phyloP scores from a whole-genome alignment of 2,888 invertebrate genomes.

The Steinernema carpocapsae region DNA sequence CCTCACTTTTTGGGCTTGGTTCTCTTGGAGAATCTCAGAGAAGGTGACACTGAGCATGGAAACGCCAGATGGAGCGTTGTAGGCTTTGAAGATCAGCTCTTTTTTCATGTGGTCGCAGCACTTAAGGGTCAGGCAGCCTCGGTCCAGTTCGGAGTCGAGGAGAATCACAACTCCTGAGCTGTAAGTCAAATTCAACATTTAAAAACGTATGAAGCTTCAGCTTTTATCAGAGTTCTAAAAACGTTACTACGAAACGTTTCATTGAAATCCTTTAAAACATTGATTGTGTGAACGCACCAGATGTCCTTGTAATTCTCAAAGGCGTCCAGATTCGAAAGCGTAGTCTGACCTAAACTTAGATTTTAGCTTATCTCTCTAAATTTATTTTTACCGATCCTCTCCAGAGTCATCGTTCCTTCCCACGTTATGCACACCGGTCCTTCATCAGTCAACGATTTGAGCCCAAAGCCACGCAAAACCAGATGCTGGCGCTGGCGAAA shows the following conservation, averaged over 20 bases:
- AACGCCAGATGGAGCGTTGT: background rate
- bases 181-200: background rate
- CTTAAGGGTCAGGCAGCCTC: background rate
- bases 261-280: too few species aligned
- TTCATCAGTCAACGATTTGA: background rate
- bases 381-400: background rate
- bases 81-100: constrained; percentile 7
- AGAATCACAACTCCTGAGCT: constrained; percentile 16
- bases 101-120: background rate
- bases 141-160: background rate
- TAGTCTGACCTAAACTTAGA: background rate
- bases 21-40: background rate
- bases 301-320: background rate
- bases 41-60: background rate
- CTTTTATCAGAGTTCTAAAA: too few species aligned
- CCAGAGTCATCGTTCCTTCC: background rate
- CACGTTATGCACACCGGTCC: background rate
- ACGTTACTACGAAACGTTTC: too few species aligned
- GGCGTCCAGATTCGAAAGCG: background rate
- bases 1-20: background rate
- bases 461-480: background rate
- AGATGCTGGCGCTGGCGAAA: constrained; percentile 8
- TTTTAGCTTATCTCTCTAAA: background rate
- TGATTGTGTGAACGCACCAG: constrained; percentile 7
- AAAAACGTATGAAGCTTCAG: background rate